A percentile compares a stretch with the other conserved stretches of the same genome.
These are phyloP conservation scores for Gallinago nigripennis DNA, from an alignment of 2,797 vertebrate species.

Conservation along the genomic window DNA sequence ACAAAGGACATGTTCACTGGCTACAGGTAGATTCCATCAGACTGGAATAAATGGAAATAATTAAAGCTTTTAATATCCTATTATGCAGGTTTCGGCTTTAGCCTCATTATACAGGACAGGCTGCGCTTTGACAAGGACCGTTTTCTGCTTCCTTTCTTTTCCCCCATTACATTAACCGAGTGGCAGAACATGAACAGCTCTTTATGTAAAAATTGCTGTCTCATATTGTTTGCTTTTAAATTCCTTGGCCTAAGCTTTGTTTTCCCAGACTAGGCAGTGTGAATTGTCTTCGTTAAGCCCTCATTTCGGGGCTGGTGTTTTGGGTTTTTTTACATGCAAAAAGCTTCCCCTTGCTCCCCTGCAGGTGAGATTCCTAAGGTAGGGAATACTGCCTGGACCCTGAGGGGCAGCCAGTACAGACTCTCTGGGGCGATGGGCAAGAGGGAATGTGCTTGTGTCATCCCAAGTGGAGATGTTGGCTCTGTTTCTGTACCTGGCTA, in stretches of 20 bases:
- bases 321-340: not conserved
- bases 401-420: not conserved
- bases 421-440: not conserved
- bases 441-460: not conserved
- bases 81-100: not conserved
- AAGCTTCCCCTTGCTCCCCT: not conserved
- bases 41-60: not conserved
- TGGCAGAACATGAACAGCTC: not conserved
- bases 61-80: constrained; percentile 10
- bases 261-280: not conserved
- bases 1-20: not conserved
- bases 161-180: accelerated
- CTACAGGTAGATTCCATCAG: not conserved
- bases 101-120: not conserved
- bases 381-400: not conserved
- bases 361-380: not conserved
- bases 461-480: not conserved
- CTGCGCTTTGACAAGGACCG: not conserved
- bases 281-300: not conserved
- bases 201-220: not conserved
- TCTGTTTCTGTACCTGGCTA: not conserved
- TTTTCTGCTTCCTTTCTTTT: not conserved
- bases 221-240: not conserved
- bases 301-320: not conserved
- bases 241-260: not conserved